Percentiles rank a stretch among this genome's conserved stretches.
phyloP scores from a whole-genome alignment of 2,888 invertebrate species.

The Melikaiella ostensackeni region DNA sequence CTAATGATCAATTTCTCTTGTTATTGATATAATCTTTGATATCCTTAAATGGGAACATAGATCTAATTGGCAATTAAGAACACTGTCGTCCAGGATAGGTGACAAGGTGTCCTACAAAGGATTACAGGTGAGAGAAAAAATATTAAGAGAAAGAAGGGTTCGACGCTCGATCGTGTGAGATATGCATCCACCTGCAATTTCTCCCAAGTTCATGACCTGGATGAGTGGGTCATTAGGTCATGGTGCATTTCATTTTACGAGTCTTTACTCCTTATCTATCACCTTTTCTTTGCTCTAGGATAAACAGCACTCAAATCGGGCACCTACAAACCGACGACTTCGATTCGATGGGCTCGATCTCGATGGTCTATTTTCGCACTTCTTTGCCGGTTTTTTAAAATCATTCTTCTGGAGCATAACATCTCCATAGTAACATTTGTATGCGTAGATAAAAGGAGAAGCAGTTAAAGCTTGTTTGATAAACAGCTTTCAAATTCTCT shows the following conservation, averaged over 20 bases:
- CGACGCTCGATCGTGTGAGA: conserved; percentile 8
- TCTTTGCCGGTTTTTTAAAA: conserved; percentile 34
- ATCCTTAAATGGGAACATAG: background rate
- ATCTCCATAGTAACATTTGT: background rate
- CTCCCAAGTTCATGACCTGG: conserved; percentile 66
- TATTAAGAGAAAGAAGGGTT: conserved; percentile 19
- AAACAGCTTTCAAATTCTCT: background rate
- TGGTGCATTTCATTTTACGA: conserved; percentile 29
- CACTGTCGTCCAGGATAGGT: background rate
- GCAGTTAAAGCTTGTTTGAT: conserved; percentile 8
- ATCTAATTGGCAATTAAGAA: conserved; percentile 10
- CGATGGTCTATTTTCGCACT: conserved; percentile 50
- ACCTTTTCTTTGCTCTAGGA: conserved; percentile 45
- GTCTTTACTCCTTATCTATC: conserved; percentile 40
- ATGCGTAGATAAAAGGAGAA: conserved; percentile 39
- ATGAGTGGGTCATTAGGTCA: conserved; percentile 64
- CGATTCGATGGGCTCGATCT: conserved; percentile 16
- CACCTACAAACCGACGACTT: conserved; percentile 32
- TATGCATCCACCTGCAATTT: conserved; percentile 64
- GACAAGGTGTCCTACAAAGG: conserved; percentile 10
- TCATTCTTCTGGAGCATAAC: conserved; percentile 38
- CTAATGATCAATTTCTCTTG: background rate
- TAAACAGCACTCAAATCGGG: conserved; percentile 25
- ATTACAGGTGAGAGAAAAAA: conserved; percentile 6
- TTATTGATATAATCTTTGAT: background rate